Conservation (phyloP, 2,888 invertebrate species). For the Timema cristinae region DNA sequence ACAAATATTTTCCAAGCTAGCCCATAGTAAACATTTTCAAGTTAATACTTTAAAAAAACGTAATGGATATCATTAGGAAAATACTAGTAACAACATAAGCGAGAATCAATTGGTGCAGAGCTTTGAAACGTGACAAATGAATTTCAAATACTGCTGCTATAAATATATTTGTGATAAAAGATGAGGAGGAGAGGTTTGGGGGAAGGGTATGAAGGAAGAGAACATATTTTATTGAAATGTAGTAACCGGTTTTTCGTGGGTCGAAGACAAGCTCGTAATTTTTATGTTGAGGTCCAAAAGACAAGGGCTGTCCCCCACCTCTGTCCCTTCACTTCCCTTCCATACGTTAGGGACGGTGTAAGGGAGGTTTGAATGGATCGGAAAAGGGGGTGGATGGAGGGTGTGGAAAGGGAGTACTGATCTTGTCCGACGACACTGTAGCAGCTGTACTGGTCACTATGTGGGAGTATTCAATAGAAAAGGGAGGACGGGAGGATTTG, state of each 20-base stretch:
- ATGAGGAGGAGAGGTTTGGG: neutral
- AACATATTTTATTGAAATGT: neutral
- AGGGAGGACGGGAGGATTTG: neutral
- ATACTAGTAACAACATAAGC: too few species aligned
- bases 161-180: neutral
- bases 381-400: neutral
- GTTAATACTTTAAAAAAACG: too few species aligned
- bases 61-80: too few species aligned
- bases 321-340: too few species aligned
- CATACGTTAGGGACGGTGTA: too few species aligned
- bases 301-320: neutral
- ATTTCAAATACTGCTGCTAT: constrained; percentile 4
- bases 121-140: neutral
- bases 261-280: constrained; percentile 14
- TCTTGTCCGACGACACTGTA: constrained; percentile 17
- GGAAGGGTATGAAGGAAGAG: neutral
- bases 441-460: constrained; percentile 23
- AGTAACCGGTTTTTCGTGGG: neutral
- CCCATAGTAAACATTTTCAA: too few species aligned
- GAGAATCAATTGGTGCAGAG: too few species aligned
- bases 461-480: constrained; percentile 10
- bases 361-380: neutral
- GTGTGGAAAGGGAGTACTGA: constrained; percentile 1
- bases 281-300: constrained; percentile 5
- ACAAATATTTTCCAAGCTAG: too few species aligned